Evolutionary conservation across 2,797 vertebrate genomes (phyloP), one percentile per base, ranked within the genome.

Genomic region (Taeniopygia guttata): DNA sequence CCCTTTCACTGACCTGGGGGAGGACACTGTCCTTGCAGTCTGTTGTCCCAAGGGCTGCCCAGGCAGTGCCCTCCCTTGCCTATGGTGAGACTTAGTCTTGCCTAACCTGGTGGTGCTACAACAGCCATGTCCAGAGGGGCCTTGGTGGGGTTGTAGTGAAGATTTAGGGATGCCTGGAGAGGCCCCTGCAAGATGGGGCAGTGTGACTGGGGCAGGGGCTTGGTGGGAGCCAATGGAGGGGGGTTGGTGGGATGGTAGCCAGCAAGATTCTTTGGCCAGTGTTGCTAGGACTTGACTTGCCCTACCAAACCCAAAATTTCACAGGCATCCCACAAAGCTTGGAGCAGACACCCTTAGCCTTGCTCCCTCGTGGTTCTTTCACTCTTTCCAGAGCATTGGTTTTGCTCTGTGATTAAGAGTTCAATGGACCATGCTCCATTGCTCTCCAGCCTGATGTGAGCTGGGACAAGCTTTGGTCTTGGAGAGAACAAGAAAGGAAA

Each of bases 121-220:
- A 10, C 26, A 58, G 49, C 34, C 0, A 0, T 14, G 29, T 43
- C 22, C 54, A 56, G 52, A 42, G 62, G 26, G 55, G 29, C 13
- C 30, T 77, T 77, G 52, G 11, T 63, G 40, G 27, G 21, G 12
- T 26, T 52, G 23, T 55, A 22, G 27, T 70, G n/a, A 73, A 59
- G 30, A 9, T 66, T 26, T 72, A 51, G 58, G 30, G 21, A 43
- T 88, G n/a, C 22, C 72, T 77, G 54, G 59, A 74, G 64, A 85
- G 25, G 21, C 25, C 13, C 13, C 56, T 77, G 45, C 45, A 74
- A 49, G 42, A 5, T 20, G 42, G 21, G 34, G 27, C 56, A 43
- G 56, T 56, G 73, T 38, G 40, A 45, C 69, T 93, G 81, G 40
- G 19, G 7, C 45, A 81, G 66, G 27, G 26, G 30, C 34, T 72